A percentile compares a stretch with the other conserved stretches of the same genome.
phyloP scores from a whole-genome alignment of 1,140 invertebrate genomes.

The Psix sp. region DNA sequence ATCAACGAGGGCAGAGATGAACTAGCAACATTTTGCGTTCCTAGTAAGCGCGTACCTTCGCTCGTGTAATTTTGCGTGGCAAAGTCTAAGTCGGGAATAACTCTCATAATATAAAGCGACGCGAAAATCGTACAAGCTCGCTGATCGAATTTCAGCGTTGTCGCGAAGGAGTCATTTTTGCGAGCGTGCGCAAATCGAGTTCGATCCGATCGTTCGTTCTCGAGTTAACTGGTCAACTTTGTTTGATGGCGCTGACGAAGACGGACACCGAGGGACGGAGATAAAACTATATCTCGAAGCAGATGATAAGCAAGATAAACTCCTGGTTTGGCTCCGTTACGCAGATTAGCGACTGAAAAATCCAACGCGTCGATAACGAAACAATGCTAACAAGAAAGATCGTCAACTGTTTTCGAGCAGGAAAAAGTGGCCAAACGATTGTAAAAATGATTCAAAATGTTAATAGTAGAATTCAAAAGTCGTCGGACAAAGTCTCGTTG shows the following conservation, averaged over 20 bases:
- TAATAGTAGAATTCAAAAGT: too few relatives aligned
- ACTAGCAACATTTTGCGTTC: slow-evolving; percentile 33
- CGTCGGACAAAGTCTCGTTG: too few relatives aligned
- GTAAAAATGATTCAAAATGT: too few relatives aligned
- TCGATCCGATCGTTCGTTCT: slow-evolving; percentile 1
- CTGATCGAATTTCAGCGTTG: too few relatives aligned
- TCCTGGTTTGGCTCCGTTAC: not conserved
- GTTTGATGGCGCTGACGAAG: slow-evolving; percentile 13
- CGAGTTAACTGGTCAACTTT: slow-evolving; percentile 31
- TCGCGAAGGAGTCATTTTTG: not conserved
- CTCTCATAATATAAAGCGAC: slow-evolving; percentile 56
- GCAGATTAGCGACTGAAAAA: slow-evolving; percentile 3
- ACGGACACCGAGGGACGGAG: slow-evolving; percentile 9
- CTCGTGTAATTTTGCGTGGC: slow-evolving; percentile 55
- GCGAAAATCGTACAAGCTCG: too few relatives aligned
- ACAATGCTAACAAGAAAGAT: too few relatives aligned
- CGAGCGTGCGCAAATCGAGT: not conserved
- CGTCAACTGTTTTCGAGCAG: too few relatives aligned
- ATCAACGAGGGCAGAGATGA: slow-evolving; percentile 41
- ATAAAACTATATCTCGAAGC: slow-evolving; percentile 10
- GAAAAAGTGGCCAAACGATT: too few relatives aligned
- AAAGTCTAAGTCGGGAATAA: slow-evolving; percentile 50
- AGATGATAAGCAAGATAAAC: slow-evolving; percentile 35
- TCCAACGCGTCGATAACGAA: too few relatives aligned
- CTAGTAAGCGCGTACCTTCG: slow-evolving; percentile 58